Evolutionary conservation across 2,888 invertebrate species (phyloP).

Genomic region (Nomada ruficornis): DNA sequence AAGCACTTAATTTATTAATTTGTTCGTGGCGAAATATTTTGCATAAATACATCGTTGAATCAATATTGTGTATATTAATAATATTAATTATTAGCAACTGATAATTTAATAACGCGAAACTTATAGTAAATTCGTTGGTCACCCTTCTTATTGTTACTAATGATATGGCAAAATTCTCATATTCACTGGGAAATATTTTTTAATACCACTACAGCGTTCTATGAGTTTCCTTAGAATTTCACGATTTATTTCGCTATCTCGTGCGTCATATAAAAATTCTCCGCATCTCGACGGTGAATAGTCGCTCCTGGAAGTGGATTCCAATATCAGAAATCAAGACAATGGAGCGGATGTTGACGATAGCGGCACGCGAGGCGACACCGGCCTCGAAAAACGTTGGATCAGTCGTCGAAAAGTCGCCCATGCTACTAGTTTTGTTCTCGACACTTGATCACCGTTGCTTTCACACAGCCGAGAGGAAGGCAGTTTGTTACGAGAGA

Average conservation of each 20-base stretch:
- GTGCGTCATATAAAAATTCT: background rate
- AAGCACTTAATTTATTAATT: too few species aligned
- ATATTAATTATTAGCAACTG: too few species aligned
- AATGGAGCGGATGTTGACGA: slow-evolving; percentile 39
- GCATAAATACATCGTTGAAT: too few species aligned
- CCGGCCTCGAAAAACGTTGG: slow-evolving; percentile 20
- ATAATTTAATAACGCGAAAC: too few species aligned
- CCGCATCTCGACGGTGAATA: background rate
- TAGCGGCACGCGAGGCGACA: slow-evolving; percentile 20
- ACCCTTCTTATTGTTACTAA: too few species aligned
- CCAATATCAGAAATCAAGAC: slow-evolving; percentile 32
- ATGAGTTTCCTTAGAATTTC: too few species aligned
- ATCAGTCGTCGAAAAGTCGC: slow-evolving; percentile 27
- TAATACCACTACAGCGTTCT: too few species aligned
- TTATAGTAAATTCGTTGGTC: too few species aligned
- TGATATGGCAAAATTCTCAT: too few species aligned
- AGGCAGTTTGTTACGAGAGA: background rate
- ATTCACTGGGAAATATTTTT: too few species aligned
- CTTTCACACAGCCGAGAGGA: background rate
- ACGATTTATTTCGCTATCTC: background rate
- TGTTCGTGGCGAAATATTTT: too few species aligned
- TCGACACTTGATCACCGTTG: background rate
- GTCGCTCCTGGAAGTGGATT: slow-evolving; percentile 22
- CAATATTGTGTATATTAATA: too few species aligned
- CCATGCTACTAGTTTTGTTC: slow-evolving; percentile 10